Base-by-base conservation (phyloP, 2,888 invertebrate species). In the Nesidiocoris tenuis region DNA sequence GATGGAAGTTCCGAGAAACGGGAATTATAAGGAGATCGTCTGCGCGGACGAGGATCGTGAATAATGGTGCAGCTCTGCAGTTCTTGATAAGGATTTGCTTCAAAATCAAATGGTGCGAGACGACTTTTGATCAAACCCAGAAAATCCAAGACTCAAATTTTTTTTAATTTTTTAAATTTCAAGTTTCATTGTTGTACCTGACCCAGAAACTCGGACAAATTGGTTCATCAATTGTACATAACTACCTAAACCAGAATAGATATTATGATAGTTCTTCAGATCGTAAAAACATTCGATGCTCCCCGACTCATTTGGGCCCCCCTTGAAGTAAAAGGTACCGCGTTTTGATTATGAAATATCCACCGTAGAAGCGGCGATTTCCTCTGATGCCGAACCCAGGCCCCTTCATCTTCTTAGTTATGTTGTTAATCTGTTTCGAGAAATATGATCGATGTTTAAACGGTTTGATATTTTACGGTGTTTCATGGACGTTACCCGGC, bases 401-500 rank as follows among this genome's bases (percentile, higher is more conserved):
- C 56, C 22, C 65, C 65, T 67, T 56, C 55, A 67, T 22, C 56
- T 56, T 56, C 56, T 67, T 67, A 67, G 55, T 67, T 67, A 67
- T 22, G 67, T 56, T 67, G 67, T 67, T 67, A 67, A 67, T 67
- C 67, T 67, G 67, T 67, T 67, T 67, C 67, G 18, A 56, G 55
- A 70, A 70, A 70, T 24, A 70, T 70, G 70, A 70, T 70, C 70
- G 70, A 70, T 70, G 70, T 70, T 70, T 59, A 70, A 61, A 21
- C 21, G 61, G 22, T 70, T 70, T 70, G 57, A 72, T 72, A 57
- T 72, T 72, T 72, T 72, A 72, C 72, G 72, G 72, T 72, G 39
- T 72, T 72, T 72, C 72, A 61, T 39, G 63, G 72, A 57, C 17
- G 65, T 65, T 65, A 65, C 24, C 9, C n/a, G 19, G 24, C 16